These are phyloP conservation scores for Phaonia tiefii DNA, from an alignment of 2,888 invertebrate species.

Conservation along the genomic window DNA sequence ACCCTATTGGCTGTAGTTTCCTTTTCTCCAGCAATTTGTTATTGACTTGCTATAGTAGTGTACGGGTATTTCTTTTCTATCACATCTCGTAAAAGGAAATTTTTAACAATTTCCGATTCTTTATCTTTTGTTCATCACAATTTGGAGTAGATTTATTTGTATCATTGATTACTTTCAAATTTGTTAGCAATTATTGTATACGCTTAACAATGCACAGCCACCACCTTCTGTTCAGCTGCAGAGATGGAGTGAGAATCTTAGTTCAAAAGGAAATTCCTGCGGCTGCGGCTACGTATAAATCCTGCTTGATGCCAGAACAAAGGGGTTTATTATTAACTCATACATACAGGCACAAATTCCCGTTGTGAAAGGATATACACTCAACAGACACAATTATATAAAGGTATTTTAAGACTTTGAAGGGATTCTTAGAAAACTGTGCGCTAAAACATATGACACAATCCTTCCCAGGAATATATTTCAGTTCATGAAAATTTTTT, in stretches of 20 bases:
- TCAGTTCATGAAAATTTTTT: no score
- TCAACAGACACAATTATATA: no score
- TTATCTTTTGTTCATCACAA: constrained; percentile 10
- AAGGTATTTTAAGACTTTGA: no score
- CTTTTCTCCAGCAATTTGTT: constrained; percentile 15
- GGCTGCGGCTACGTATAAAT: constrained; percentile 16
- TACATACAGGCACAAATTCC: neutral
- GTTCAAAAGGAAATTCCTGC: constrained; percentile 39
- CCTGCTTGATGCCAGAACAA: constrained; percentile 9
- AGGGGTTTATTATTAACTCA: neutral
- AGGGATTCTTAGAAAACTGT: no score
- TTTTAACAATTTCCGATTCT: constrained; percentile 49
- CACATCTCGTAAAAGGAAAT: constrained; percentile 17
- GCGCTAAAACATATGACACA: no score
- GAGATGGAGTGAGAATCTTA: neutral
- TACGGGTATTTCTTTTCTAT: neutral
- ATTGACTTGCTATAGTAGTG: neutral
- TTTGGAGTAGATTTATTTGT: constrained; percentile 9
- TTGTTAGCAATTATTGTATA: constrained; percentile 41
- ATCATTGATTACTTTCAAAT: constrained; percentile 41
- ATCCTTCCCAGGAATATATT: no score
- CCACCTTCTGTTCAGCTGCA: neutral
- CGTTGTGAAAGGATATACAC: no score
- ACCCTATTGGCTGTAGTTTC: constrained; percentile 16
- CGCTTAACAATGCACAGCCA: neutral